These are phyloP conservation scores for Trisateles emortualis DNA, from an alignment of 2,888 invertebrate species.

Conservation along the genomic window DNA sequence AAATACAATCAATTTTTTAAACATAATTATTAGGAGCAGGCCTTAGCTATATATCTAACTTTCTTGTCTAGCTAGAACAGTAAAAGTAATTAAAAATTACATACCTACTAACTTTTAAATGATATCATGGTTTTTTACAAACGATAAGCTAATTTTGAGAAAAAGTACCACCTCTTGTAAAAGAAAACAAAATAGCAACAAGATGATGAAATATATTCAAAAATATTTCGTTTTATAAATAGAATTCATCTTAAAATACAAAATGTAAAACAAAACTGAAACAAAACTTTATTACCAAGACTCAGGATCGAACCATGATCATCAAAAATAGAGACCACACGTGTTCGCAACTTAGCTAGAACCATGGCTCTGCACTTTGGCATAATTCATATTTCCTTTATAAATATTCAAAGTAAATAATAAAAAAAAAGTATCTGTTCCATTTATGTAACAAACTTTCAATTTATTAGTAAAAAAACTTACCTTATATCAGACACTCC, in stretches of 20 bases:
- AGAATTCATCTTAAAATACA: constrained; percentile 14
- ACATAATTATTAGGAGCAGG: no score
- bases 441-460: not conserved
- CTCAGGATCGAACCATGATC: constrained; percentile 65
- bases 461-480: constrained; percentile 1
- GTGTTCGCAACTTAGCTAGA: constrained; percentile 53
- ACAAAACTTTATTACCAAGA: constrained; percentile 23
- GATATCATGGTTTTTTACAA: no score
- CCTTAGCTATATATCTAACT: no score
- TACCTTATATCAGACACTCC: constrained; percentile 23
- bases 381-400: constrained; percentile 41
- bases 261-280: constrained; percentile 23
- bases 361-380: constrained; percentile 23
- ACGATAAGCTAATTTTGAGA: no score
- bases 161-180: not conserved
- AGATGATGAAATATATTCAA: not conserved
- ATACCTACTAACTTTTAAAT: no score
- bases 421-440: constrained; percentile 32
- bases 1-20: constrained; percentile 16
- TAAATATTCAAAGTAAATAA: constrained; percentile 15
- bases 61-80: no score
- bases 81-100: no score
- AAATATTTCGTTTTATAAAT: not conserved
- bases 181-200: not conserved
- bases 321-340: constrained; percentile 47